Evolutionary conservation across 2,797 vertebrate species (phyloP).

Genomic region (Acomys russatus): DNA sequence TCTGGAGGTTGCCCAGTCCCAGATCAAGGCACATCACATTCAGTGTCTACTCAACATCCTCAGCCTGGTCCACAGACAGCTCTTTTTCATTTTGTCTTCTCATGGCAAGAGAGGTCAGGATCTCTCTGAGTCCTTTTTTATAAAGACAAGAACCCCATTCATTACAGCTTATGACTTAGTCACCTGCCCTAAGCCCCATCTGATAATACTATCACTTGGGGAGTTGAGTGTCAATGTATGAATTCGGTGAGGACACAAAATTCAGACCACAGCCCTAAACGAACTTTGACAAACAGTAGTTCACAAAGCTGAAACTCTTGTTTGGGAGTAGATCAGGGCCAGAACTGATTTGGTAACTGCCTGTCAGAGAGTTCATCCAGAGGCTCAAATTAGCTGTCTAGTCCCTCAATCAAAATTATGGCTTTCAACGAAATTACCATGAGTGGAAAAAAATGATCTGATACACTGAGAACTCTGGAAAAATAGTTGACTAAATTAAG

Average conservation of each 20-base stretch:
- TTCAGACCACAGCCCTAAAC: not conserved
- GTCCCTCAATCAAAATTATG: slow-evolving; percentile 5
- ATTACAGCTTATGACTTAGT: not conserved
- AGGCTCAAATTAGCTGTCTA: not conserved
- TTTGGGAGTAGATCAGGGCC: not conserved
- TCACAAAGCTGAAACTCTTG: not conserved
- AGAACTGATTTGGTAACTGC: not conserved
- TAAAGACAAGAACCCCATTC: not conserved
- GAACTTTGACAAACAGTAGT: not conserved
- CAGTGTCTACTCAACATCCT: not conserved
- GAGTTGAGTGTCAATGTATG: not conserved
- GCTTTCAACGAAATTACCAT: slow-evolving; percentile 40
- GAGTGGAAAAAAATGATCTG: not conserved
- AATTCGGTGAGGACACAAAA: not conserved
- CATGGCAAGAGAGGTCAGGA: not conserved
- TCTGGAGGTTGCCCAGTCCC: not conserved
- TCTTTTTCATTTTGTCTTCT: not conserved
- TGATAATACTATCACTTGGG: not conserved
- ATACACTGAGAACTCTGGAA: not conserved
- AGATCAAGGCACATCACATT: not conserved
- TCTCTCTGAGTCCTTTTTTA: not conserved
- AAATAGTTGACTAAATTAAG: not conserved
- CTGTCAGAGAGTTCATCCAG: not conserved
- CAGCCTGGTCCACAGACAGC: not conserved
- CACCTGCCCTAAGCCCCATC: not conserved